Conservation (phyloP, 2,888 invertebrate genomes). For the Lissocephala sabroskyi region DNA sequence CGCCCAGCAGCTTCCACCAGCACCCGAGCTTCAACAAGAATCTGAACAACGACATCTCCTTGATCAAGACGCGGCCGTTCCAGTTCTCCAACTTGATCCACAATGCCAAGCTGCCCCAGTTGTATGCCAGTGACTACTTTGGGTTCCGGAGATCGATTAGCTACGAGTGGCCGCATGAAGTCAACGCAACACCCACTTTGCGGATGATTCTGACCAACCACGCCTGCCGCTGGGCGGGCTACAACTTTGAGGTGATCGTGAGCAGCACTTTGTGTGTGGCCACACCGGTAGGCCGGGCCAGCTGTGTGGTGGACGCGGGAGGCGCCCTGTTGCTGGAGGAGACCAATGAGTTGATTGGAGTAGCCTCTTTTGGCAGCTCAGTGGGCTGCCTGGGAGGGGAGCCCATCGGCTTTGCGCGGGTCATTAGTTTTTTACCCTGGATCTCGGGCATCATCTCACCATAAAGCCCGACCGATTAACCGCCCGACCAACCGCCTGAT, state of each 20-base stretch:
- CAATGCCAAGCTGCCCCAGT: background rate
- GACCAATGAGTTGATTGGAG: background rate
- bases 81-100: background rate
- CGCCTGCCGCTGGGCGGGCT: background rate
- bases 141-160: background rate
- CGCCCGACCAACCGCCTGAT: too few species aligned
- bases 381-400: background rate
- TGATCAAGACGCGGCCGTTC: background rate
- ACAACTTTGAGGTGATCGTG: background rate
- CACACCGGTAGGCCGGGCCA: background rate
- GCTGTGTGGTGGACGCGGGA: background rate
- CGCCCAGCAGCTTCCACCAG: background rate
- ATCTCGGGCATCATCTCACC: too few species aligned
- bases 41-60: background rate
- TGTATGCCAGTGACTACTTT: too few species aligned
- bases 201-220: background rate
- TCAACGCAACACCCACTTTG: background rate
- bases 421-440: too few species aligned
- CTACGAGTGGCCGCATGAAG: background rate
- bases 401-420: background rate
- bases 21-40: background rate
- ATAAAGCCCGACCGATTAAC: too few species aligned
- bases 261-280: background rate
- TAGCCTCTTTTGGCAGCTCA: background rate
- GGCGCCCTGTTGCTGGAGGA: background rate